Evolutionary conservation across 2,113 vertebrate genomes (phyloP), one percentile per base, ranked within the genome.

Genomic region (Ptychochromis oligacanthus): DNA sequence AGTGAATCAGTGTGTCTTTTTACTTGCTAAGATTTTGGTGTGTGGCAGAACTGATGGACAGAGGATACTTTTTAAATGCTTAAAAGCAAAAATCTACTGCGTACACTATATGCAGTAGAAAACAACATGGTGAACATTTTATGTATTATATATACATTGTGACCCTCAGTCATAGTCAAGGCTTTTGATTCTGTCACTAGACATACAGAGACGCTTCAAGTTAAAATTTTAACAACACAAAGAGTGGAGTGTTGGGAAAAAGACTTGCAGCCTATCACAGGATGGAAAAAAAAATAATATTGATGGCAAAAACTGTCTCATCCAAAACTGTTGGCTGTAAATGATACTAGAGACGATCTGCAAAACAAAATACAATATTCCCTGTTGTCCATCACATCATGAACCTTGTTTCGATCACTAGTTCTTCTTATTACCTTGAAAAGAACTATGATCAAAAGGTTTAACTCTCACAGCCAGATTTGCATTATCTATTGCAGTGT

Each of bases 1-100:
- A n/a, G 26, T 46, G 28, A 84, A 91, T 89, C 24, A 74, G 49
- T 92, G 91, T 92, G 93, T 94, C 88, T 91, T 93, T 91, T 84
- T 74, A 72, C 4, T 56, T 26, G 17, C 7, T 17, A 6, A 12
- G n/a, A 67, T 36, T 74, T 77, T 76, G 38, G 9, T 80, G 79
- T 84, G 55, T 64, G 58, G 75, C 61, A 65, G 59, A 87, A 57
- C 46, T 76, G 81, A 87, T 87, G 83, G 86, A 91, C 86, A 62
- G 65, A 20, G 52, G 38, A 38, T 13, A n/a, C n/a, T 13, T 57
- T 82, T 79, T 43, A 34, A 80, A 76, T 59, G 64, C 55, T 54
- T 72, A 0, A 26, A 67, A 67, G 17, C 38, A 43, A 46, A 46
- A 46, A 40, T 8, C 38, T 22, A 18, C 74, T 55, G 58, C 24